These are phyloP conservation scores for Sarcophaga subvicina DNA, from an alignment of 2,888 invertebrate genomes.

Conservation along the genomic window DNA sequence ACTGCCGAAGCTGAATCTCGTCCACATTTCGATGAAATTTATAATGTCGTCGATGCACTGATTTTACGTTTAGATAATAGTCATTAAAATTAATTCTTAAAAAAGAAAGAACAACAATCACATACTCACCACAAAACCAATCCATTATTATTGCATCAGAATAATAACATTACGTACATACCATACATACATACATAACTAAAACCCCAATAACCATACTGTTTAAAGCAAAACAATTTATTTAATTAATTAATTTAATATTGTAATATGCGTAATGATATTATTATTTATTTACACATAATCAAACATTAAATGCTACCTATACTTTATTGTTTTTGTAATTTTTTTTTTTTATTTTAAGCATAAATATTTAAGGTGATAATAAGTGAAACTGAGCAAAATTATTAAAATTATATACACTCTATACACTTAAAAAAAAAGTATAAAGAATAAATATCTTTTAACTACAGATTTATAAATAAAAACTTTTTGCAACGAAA, in stretches of 20 bases:
- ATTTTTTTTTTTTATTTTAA: conserved; percentile 28
- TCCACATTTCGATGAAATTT: conserved; percentile 95
- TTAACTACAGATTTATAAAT: background rate
- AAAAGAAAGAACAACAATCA: no score
- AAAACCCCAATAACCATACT: background rate
- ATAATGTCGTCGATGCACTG: conserved; percentile 88
- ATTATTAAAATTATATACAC: conserved; percentile 11
- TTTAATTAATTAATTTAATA: background rate
- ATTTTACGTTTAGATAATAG: conserved; percentile 80
- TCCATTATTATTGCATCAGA: conserved; percentile 5
- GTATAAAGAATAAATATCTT: conserved; percentile 18
- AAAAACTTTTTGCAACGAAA: conserved; percentile 57
- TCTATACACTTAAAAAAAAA: conserved; percentile 38
- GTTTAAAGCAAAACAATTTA: background rate
- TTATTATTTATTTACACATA: conserved; percentile 29
- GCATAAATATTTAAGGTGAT: conserved; percentile 49
- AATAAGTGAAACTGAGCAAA: conserved; percentile 49
- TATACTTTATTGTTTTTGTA: conserved; percentile 31
- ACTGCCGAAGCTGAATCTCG: conserved; percentile 95
- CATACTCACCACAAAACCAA: conserved; percentile 29
- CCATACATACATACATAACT: background rate
- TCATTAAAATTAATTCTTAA: conserved; percentile 71
- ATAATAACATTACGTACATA: conserved; percentile 12
- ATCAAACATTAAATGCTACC: conserved; percentile 40
- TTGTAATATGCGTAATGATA: background rate